These are phyloP conservation scores for Varecia variegata DNA, from an alignment of 2,797 vertebrate species.

Conservation along the genomic window DNA sequence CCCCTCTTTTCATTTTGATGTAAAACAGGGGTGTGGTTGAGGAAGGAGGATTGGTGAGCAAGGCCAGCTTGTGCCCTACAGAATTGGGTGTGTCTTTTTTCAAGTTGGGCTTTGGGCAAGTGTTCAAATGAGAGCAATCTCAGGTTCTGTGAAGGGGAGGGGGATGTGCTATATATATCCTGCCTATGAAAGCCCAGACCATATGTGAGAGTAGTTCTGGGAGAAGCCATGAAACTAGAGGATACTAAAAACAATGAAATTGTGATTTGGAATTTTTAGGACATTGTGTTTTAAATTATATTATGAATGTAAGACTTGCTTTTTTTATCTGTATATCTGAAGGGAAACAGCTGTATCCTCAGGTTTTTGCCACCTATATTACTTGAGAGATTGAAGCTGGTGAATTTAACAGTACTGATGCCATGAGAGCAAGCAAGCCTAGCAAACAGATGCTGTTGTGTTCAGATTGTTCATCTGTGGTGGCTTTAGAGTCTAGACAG, in stretches of 20 bases:
- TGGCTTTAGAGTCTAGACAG: slow-evolving; percentile 19
- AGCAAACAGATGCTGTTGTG: background rate
- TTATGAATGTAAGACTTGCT: slow-evolving; percentile 75
- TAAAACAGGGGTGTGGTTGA: slow-evolving; percentile 36
- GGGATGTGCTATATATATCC: slow-evolving; percentile 5
- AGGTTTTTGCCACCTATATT: background rate
- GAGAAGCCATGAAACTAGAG: slow-evolving; percentile 45
- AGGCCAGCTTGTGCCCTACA: background rate
- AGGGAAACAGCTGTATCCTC: slow-evolving; percentile 43
- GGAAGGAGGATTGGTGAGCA: slow-evolving; percentile 23
- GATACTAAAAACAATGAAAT: slow-evolving; percentile 70
- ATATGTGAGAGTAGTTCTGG: background rate
- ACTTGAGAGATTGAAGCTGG: slow-evolving; percentile 46
- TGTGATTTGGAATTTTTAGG: slow-evolving; percentile 70
- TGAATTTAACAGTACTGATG: slow-evolving; percentile 18
- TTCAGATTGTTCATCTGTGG: background rate
- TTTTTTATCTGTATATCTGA: slow-evolving; percentile 55
- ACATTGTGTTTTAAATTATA: slow-evolving; percentile 70
- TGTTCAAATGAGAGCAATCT: slow-evolving; percentile 35
- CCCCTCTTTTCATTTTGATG: slow-evolving; percentile 13
- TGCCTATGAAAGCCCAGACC: slow-evolving; percentile 19
- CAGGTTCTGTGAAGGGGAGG: slow-evolving; percentile 26
- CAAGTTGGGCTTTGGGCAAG: slow-evolving; percentile 47
- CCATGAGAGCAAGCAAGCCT: background rate
- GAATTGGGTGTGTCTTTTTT: slow-evolving; percentile 37